Evolutionary conservation across 2,113 vertebrate genomes (phyloP).

Genomic region (Steatornis caripensis): DNA sequence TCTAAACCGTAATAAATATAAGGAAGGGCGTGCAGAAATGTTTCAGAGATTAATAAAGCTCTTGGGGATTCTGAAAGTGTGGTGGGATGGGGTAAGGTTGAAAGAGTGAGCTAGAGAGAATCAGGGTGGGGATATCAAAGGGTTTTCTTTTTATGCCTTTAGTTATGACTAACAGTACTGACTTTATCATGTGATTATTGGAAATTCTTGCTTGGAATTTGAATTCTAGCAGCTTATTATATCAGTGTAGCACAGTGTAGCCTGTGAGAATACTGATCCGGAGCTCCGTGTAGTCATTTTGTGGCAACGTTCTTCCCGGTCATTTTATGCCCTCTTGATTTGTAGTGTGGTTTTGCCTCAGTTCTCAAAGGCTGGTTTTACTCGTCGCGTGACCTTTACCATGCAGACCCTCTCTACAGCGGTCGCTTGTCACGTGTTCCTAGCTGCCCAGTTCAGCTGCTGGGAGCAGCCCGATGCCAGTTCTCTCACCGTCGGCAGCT

Average conservation of each 20-base stretch:
- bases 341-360: fast-evolving
- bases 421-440: not conserved
- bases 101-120: not conserved
- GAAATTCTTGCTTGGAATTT: not conserved
- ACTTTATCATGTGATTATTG: not conserved
- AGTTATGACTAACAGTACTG: not conserved
- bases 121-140: not conserved
- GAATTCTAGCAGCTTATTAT: not conserved
- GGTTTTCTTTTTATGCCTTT: not conserved
- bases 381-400: fast-evolving
- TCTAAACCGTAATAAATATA: not conserved
- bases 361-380: not conserved
- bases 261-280: not conserved
- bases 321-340: not conserved
- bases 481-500: not conserved
- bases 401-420: fast-evolving
- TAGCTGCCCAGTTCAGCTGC: not conserved
- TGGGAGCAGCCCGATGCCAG: not conserved
- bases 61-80: not conserved
- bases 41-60: not conserved
- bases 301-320: not conserved
- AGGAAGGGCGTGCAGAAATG: not conserved
- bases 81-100: not conserved
- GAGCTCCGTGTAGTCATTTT: not conserved
- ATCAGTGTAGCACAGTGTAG: not conserved